A percentile compares a stretch with the other conserved stretches of the same genome.
Evolutionary conservation across 2,797 vertebrate species (phyloP).

Genomic region (Pseudocheirus occidentalis): DNA sequence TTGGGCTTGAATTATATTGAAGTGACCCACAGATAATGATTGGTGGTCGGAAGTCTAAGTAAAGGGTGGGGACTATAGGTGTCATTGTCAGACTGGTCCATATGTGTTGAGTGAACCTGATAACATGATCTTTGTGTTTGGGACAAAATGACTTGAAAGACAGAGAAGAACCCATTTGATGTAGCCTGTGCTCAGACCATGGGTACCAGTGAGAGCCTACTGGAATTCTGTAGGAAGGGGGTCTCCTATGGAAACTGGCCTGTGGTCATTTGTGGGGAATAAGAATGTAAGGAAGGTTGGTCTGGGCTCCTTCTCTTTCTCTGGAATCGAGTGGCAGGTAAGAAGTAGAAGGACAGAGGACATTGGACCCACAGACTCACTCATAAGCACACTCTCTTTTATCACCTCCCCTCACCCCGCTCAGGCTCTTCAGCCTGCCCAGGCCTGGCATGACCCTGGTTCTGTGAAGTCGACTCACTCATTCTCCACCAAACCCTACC

Average conservation of each 20-base stretch:
- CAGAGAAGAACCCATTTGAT: neutral
- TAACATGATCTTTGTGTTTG: neutral
- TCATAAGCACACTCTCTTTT: accelerated
- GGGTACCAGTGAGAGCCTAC: neutral
- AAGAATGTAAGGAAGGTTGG: neutral
- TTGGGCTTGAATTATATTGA: neutral
- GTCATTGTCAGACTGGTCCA: neutral
- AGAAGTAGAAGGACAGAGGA: neutral
- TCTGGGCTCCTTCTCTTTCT: neutral
- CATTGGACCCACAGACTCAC: neutral
- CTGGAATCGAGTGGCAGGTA: neutral
- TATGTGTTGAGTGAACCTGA: neutral
- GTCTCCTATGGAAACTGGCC: neutral
- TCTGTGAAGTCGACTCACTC: neutral
- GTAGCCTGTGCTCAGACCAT: neutral
- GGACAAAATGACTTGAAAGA: neutral
- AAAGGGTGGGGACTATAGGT: neutral
- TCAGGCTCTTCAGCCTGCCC: neutral
- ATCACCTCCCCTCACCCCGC: neutral
- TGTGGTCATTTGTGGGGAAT: neutral
- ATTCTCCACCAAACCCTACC: neutral
- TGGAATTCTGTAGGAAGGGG: neutral
- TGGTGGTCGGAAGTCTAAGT: neutral
- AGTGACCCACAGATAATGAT: neutral
- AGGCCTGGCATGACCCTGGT: neutral